Evolutionary conservation across 2,113 vertebrate species (phyloP), one percentile per base, ranked within the genome.

Genomic region (Pygoscelis adeliae): DNA sequence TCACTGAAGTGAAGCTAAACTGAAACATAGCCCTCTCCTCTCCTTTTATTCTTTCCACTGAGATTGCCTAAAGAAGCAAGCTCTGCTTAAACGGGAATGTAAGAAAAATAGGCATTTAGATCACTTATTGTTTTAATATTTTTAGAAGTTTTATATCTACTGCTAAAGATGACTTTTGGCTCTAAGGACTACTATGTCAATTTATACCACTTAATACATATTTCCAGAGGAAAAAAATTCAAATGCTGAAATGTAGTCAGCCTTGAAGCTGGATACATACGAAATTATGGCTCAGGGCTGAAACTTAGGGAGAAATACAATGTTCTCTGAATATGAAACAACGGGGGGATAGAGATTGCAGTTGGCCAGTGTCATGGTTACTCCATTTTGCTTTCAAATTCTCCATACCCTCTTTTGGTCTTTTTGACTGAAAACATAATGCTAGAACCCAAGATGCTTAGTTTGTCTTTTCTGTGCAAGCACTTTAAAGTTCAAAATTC

Each of bases 1-100:
- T 34, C 27, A 6, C 63, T 83, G 80, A 87, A 78, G 80, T 87
- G 72, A 58, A 92, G 70, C 94, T 91, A 55, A 92, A 91, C 42
- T 78, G 80, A 89, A 96, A 53, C 89, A 59, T 70, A 78, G 80
- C 71, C 27, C 34, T 61, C n/a, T 77, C 30, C 30, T 77, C 63
- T 67, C 44, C 47, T 77, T 62, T 52, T 44, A 17, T 44, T 46
- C 53, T 87, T 92, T 56, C 40, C 46, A 12, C 63, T 62, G 62
- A 73, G 34, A 20, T 15, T 53, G 34, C 34, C 63, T 49, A 6
- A 55, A 95, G 76, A 58, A 71, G 21, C 42, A 70, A 73, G 17
- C 27, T 61, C 36, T 90, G 55, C 71, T 69, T 61, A n/a, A 90
- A 42, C 15, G 50, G 42, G 27, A 58, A 38, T 27, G 12, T 62